Evolutionary conservation across 2,113 vertebrate genomes (phyloP), one percentile per base, ranked within the genome.

Genomic region (Chlamydotis undulata): DNA sequence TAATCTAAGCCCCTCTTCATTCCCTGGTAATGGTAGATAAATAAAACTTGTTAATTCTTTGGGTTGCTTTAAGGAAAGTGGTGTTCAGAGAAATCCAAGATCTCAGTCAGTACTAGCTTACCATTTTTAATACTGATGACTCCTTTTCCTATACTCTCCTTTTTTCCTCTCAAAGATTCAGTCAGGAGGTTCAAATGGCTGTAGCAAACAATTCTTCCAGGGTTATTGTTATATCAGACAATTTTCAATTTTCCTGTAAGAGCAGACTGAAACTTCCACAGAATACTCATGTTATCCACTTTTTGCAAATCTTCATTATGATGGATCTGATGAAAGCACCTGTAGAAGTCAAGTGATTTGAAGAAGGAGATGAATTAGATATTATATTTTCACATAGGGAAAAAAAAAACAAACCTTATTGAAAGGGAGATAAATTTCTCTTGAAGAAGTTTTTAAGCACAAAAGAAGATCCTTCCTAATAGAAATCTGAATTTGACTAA

Each of bases 331-430:
- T 9, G 6, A 76, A 80, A 55, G 6, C 12, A 45, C 17, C 29
- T 55, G 10, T 19, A 76, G 43, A 76, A 45, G 5, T 68, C 16
- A 73, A 75, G 19, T n/a, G 14, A 39, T 37, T 45, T 79, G 33
- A 70, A 64, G 21, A 29, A 60, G 6, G 6, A 0, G 1, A 45
- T 37, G 5, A 60, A 37, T 43, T 75, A 28, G 19, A 7, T 19
- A 28, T 29, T 29, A 12, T 7, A 8, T 52, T 64, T 86, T 45
- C 35, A 64, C 3, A 37, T 3, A 37, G 1, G 2, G 3, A 24
- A 26, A 4, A 10, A 35, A 28, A 31, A 4, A 10, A n/a, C 22
- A 39, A 24, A 1, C 0, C 4, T 41, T 37, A n/a, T 4, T 61
- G 26, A 61, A 93, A 67, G n/a, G 12, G 14, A 83, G 3, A 37